Evolutionary conservation across 2,113 vertebrate genomes (phyloP), one percentile per base, ranked within the genome.

Genomic region (Xyliphius kryptos): DNA sequence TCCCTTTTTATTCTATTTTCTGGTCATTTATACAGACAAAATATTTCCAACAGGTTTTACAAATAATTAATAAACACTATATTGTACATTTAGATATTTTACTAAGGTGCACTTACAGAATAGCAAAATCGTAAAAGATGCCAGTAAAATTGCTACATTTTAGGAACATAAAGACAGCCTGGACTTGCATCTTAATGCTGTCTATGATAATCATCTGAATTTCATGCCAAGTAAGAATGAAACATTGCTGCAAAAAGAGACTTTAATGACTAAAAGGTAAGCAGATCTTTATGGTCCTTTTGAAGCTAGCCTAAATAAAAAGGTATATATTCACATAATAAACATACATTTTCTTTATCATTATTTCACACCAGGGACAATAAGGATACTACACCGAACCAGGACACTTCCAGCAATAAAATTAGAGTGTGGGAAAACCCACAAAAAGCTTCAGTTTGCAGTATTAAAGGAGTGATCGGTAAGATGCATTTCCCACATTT

Each of bases 121-220:
- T 32, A 32, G 26, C 26, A 32, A 32, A 32, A 32, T 32, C 26
- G 7, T 32, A 32, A 32, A 32, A 1, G 26, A 5, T 32, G 26
- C 26, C 26, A 32, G 7, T 32, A n/a, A n/a, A 3, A 2, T 11
- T 51, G 2, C 62, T 22, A 55, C 55, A 7, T 56, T 6, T 0
- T 62, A 93, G 90, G 69, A 71, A 68, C 79, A 81, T 0, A 76
- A 68, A 3, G 86, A 91, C 81, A 90, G 89, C 51, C 80, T 94
- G 5, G 90, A 93, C 73, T 84, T 91, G 61, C 81, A 90, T 10
- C 80, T 94, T 1, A 81, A 72, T 12, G 66, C 88, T 1, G 68
- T 86, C 49, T 93, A 92, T 14, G 64, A 94, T 64, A 89, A 94
- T 50, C 84, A 89, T 62, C 72, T 74, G 1, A 79, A 80, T 54